Conservation (phyloP, 2,797 vertebrate genomes). For the Microctenopoma stevenorrisi region DNA sequence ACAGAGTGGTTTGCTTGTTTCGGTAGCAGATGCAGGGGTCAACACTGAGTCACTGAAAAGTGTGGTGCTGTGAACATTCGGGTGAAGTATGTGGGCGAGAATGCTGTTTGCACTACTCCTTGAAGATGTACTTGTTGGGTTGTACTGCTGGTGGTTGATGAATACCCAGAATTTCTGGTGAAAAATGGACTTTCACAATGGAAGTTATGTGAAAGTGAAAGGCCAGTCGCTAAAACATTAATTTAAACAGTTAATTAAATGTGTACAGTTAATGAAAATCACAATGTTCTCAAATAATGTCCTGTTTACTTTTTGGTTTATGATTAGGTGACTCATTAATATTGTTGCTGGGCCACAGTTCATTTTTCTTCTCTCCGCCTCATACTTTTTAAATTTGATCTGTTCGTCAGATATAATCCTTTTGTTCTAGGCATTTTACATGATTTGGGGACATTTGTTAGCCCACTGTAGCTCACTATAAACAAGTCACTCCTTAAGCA, state of each 20-base stretch:
- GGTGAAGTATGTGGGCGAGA: conserved; percentile 24
- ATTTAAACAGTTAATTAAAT: not conserved
- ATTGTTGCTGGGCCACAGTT: not conserved
- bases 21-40: conserved; percentile 27
- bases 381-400: not conserved
- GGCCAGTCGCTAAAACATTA: not conserved
- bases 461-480: conserved; percentile 4
- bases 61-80: conserved; percentile 3
- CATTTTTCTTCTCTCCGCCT: not conserved
- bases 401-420: not conserved
- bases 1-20: conserved; percentile 31
- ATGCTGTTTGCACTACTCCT: conserved; percentile 33
- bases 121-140: conserved; percentile 17
- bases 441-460: not conserved
- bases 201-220: conserved; percentile 11
- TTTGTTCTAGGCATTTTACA: not conserved
- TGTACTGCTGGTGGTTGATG: conserved; percentile 17
- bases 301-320: not conserved
- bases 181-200: conserved; percentile 14
- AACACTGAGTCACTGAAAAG: conserved; percentile 24
- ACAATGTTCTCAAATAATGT: no score
- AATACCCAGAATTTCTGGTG: conserved; percentile 14
- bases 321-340: not conserved
- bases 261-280: no score
- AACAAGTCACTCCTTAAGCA: conserved; percentile 59